Evolutionary conservation across 2,888 invertebrate species (phyloP).

Genomic region (Nephrotoma flavescens): DNA sequence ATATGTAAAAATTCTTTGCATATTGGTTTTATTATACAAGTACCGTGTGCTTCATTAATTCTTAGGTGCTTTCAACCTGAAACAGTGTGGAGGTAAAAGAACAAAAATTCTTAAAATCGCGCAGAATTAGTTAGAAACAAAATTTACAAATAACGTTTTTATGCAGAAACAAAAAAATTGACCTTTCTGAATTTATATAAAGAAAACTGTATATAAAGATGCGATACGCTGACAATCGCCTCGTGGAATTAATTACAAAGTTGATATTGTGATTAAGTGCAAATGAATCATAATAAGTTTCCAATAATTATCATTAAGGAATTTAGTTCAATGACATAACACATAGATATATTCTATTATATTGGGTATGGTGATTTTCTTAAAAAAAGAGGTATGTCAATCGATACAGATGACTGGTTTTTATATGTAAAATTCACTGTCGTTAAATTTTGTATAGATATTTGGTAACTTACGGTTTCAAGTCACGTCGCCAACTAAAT

Average conservation of each 20-base stretch:
- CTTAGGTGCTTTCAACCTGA: background rate
- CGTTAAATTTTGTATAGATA: background rate
- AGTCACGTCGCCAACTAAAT: background rate
- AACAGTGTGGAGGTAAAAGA: background rate
- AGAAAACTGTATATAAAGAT: background rate
- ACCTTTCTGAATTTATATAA: background rate
- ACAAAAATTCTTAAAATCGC: background rate
- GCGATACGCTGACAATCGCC: background rate
- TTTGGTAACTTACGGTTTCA: background rate
- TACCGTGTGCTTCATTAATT: background rate
- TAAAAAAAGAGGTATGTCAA: background rate
- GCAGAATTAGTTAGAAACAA: background rate
- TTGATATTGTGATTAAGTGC: background rate
- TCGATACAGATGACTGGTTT: background rate
- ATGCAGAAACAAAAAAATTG: background rate
- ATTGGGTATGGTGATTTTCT: background rate
- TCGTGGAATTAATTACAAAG: background rate
- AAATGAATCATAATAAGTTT: background rate
- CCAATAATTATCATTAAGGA: background rate
- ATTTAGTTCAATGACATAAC: background rate
- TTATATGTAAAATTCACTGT: background rate
- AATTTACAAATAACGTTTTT: background rate
- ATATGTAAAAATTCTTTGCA: background rate
- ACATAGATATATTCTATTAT: background rate
- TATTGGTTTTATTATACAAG: background rate